phyloP scores from a whole-genome alignment of 2,888 invertebrate genomes.

The Panorpa germanica region DNA sequence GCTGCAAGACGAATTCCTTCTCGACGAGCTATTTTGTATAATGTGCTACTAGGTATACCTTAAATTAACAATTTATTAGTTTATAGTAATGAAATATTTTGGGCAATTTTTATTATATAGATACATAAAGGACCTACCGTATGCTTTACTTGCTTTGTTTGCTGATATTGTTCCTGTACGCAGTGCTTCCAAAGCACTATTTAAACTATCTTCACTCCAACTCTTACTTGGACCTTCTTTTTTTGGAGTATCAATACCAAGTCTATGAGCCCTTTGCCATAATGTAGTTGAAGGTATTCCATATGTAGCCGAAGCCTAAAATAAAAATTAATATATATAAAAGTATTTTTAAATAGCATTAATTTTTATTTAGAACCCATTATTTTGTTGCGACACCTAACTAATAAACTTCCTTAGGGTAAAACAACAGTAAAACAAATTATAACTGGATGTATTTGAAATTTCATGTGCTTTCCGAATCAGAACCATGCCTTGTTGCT shows the following conservation, averaged over 20 bases:
- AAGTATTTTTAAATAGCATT: no score
- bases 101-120: conserved; percentile 1
- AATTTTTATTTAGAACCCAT: no score
- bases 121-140: conserved; percentile 28
- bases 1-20: conserved; percentile 78
- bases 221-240: conserved; percentile 74
- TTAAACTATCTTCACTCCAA: conserved; percentile 72
- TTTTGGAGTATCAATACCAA: conserved; percentile 82
- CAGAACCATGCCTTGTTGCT: no score
- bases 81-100: not conserved
- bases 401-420: no score
- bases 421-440: no score
- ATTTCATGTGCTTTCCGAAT: no score
- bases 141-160: conserved; percentile 81
- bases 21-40: conserved; percentile 79
- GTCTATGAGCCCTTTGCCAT: conserved; percentile 76
- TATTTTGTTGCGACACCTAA: no score
- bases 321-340: conserved; percentile 7
- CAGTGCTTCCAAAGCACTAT: conserved; percentile 63
- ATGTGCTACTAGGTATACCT: conserved; percentile 77
- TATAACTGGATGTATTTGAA: no score
- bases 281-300: conserved; percentile 82
- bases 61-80: conserved; percentile 1
- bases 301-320: conserved; percentile 56
- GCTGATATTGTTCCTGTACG: conserved; percentile 74